Conservation (phyloP, 2,888 invertebrate genomes). For the Cyaniris semiargus region DNA sequence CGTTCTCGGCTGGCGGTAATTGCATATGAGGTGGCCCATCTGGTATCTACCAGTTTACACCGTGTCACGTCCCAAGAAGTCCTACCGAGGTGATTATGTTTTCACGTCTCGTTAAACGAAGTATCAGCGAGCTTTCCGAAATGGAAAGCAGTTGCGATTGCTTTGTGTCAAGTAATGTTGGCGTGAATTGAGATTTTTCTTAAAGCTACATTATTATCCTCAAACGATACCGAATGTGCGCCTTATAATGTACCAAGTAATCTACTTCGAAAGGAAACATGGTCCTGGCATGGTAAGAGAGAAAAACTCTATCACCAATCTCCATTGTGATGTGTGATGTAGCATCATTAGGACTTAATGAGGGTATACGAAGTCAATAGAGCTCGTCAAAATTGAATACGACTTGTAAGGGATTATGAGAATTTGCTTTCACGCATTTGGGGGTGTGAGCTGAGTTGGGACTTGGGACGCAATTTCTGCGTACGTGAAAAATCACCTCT, state of each 20-base stretch:
- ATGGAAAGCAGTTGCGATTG: constrained; percentile 54
- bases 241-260: too few relatives aligned
- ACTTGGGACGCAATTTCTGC: background rate
- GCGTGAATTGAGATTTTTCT: background rate
- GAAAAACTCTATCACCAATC: background rate
- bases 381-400: constrained; percentile 18
- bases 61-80: background rate
- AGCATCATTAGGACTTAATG: background rate
- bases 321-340: background rate
- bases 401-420: constrained; percentile 13
- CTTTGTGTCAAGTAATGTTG: constrained; percentile 49
- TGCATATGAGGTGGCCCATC: background rate
- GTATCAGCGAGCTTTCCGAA: constrained; percentile 15
- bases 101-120: constrained; percentile 55
- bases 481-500: background rate
- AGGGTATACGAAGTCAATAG: background rate
- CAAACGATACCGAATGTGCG: too few relatives aligned
- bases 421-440: background rate
- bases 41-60: background rate
- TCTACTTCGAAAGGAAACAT: background rate
- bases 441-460: background rate
- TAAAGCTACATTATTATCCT: too few relatives aligned
- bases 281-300: background rate
- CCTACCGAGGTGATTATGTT: constrained; percentile 52
- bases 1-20: background rate